These are phyloP conservation scores for Heliconius eleuchia DNA, from an alignment of 1,140 invertebrate genomes.

Conservation along the genomic window DNA sequence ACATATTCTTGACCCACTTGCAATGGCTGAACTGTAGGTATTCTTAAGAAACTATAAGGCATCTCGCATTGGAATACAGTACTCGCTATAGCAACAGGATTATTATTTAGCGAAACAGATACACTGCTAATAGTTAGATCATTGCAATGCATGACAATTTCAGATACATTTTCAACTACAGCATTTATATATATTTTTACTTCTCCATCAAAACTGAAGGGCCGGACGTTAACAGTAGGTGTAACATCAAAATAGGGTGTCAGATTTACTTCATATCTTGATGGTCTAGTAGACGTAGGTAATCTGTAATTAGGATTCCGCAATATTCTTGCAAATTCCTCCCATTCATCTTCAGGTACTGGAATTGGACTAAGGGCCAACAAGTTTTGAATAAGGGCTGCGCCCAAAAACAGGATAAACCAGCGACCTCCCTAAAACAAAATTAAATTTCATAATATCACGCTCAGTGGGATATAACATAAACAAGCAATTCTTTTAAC, in stretches of 20 bases:
- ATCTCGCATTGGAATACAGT: conserved; percentile 51
- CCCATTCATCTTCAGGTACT: conserved; percentile 65
- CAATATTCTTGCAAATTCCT: conserved; percentile 49
- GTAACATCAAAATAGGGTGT: conserved; percentile 81
- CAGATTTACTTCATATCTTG: conserved; percentile 84
- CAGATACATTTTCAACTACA: conserved; percentile 48
- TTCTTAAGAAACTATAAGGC: conserved; percentile 61
- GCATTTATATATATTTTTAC: conserved; percentile 78
- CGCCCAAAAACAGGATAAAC: conserved; percentile 50
- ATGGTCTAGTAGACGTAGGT: conserved; percentile 55
- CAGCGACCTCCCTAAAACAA: conserved; percentile 51
- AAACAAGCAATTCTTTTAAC: not conserved
- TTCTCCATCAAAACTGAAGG: conserved; percentile 83
- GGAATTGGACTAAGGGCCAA: conserved; percentile 55
- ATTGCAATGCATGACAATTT: conserved; percentile 85
- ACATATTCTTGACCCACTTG: conserved; percentile 47
- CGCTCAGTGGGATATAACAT: too few relatives aligned
- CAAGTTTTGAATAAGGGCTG: conserved; percentile 51
- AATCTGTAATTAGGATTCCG: conserved; percentile 60
- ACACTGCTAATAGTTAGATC: conserved; percentile 78
- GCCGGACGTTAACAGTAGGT: conserved; percentile 51
- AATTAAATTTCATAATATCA: not conserved
- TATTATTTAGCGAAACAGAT: conserved; percentile 28
- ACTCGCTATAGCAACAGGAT: conserved; percentile 34
- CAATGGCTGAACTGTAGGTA: conserved; percentile 45